Evolutionary conservation across 1,140 invertebrate species (phyloP), one percentile per base, ranked within the genome.

Genomic region (Zaprionus kolodkinae): DNA sequence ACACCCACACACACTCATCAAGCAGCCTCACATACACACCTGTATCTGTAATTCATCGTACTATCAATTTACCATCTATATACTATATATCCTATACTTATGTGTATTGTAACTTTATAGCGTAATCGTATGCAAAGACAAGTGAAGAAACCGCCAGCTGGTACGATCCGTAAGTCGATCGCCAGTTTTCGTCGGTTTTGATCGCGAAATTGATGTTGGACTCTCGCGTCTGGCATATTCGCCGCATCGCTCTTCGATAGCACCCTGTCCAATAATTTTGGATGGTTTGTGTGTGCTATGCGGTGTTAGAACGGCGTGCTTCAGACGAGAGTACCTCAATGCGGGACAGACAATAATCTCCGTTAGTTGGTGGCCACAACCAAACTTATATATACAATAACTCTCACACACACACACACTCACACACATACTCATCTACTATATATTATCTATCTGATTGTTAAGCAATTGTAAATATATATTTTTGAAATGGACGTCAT

Each of bases 161-260:
- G 62, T 70, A 62, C 52, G 60, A 36, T n/a, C 38, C 6, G n/a
- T 40, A 60, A 57, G 60, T 68, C 27, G 30, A 57, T 33, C 35
- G 15, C 13, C 50, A 36, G 35, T 45, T 21, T 55, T 30, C 60
- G 66, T 62, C 50, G 30, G 59, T 78, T 81, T 91, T 76, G 77
- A 77, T 45, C 91, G 91, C 91, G 92, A 92, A 92, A 92, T 92
- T 92, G 78, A 92, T 92, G 91, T 92, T 92, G 91, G 91, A 92
- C 91, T 91, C 79, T 87, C 55, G 68, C 64, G 90, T 83, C 89
- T 91, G 86, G 81, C 84, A 89, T 72, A 72, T 85, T 89, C 61
- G 85, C 85, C 84, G 84, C 85, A 88, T 67, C 74, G 84, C n/a
- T 68, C 61, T 52, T 25, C 66, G 82, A 67, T 50, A 12, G 66